phyloP scores from a whole-genome alignment of 2,888 invertebrate species.

The Xylocampa areola region DNA sequence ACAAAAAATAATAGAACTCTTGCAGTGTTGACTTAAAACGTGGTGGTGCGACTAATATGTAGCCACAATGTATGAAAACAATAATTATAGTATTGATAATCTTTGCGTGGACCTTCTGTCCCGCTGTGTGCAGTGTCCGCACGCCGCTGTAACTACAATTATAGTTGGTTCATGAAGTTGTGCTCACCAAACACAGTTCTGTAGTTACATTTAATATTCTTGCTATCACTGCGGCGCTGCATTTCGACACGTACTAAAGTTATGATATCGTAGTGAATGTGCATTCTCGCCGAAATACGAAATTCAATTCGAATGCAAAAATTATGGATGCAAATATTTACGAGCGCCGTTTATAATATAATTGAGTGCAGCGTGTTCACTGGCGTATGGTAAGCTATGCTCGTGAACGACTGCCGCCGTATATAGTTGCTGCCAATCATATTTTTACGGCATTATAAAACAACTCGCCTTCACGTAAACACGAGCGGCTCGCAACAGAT shows the following conservation, averaged over 20 bases:
- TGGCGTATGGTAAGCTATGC: not conserved
- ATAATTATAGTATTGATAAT: too few relatives aligned
- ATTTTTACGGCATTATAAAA: slow-evolving; percentile 9
- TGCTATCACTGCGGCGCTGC: not conserved
- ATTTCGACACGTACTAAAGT: not conserved
- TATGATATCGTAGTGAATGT: not conserved
- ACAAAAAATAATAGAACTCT: too few relatives aligned
- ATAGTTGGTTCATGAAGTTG: not conserved
- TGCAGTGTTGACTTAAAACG: too few relatives aligned
- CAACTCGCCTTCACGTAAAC: not conserved
- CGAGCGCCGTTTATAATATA: not conserved
- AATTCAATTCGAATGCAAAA: not conserved
- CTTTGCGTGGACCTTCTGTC: too few relatives aligned
- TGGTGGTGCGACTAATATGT: too few relatives aligned
- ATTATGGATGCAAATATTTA: slow-evolving; percentile 1
- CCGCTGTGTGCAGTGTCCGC: too few relatives aligned
- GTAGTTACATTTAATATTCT: not conserved
- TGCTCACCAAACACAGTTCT: not conserved
- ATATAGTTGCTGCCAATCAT: not conserved
- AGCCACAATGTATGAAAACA: too few relatives aligned
- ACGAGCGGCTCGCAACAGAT: not conserved
- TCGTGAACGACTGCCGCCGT: not conserved
- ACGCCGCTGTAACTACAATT: too few relatives aligned
- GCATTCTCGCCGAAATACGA: not conserved
- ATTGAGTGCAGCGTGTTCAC: not conserved